Conservation (phyloP, 2,113 vertebrate genomes). For the Scomber colias region DNA sequence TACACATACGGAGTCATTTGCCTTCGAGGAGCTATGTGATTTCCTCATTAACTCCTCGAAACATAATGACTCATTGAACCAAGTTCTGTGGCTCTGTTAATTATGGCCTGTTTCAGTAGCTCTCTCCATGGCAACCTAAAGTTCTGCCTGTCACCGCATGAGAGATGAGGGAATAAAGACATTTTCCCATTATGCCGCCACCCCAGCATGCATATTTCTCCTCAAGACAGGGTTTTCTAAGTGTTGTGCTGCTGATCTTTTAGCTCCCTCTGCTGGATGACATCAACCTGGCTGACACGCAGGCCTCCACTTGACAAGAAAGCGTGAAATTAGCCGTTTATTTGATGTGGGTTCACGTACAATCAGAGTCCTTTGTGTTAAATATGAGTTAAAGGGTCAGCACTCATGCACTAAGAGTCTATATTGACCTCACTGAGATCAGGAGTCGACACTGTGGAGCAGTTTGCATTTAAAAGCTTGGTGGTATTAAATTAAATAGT, state of each 20-base stretch:
- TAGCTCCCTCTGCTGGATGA: constrained; percentile 70
- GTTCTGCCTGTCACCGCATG: constrained; percentile 74
- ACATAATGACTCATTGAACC: constrained; percentile 69
- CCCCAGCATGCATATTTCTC: constrained; percentile 50
- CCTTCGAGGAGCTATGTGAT: constrained; percentile 67
- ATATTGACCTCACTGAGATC: constrained; percentile 16
- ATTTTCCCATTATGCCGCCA: constrained; percentile 70
- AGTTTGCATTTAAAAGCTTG: constrained; percentile 16
- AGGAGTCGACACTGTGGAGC: constrained; percentile 6
- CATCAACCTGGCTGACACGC: background rate
- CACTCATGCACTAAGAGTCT: background rate
- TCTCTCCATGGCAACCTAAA: constrained; percentile 79
- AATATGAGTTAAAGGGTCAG: background rate
- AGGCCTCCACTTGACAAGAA: no score
- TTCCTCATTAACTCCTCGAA: constrained; percentile 73
- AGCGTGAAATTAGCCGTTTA: background rate
- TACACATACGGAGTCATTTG: constrained; percentile 47
- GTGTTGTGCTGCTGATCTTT: constrained; percentile 5
- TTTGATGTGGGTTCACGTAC: background rate
- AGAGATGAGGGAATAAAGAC: constrained; percentile 76
- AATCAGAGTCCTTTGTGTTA: background rate
- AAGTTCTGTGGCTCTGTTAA: constrained; percentile 70
- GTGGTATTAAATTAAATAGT: constrained; percentile 34
- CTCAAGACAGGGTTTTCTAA: constrained; percentile 37
- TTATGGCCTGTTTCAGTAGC: constrained; percentile 66